Evolutionary conservation across 2,797 vertebrate genomes (phyloP), one percentile per base, ranked within the genome.

Genomic region (Fringilla coelebs): DNA sequence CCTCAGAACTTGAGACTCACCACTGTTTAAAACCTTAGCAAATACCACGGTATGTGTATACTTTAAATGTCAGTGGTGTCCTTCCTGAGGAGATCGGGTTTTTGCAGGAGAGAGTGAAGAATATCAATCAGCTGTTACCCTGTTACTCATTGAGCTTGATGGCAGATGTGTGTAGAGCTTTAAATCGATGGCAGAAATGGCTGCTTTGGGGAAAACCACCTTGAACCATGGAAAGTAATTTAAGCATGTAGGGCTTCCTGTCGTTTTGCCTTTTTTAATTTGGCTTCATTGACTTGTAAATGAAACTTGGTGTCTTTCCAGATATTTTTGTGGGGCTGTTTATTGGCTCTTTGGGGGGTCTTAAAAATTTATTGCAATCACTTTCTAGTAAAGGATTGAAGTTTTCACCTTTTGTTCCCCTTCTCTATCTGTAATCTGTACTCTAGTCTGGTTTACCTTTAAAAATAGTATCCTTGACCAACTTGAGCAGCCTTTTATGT

Each of bases 11-110:
- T 79, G 66, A 91, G 72, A 82, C 48, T 93, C 40, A 71, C 70
- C 94, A 67, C 63, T 88, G 49, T 80, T 77, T 75, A 89, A 90
- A 94, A 75, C 28, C 55, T 94, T 51, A 86, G 82, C 79, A 96
- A 94, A 95, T 93, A 49, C 19, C 93, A 96, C 6, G 4, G 45
- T 77, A 67, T 87, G 62, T 82, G 45, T 89, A 48, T 88, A 49
- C 19, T 57, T 31, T 60, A 94, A 94, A 91, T 95, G 83, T 85
- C 80, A 95, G 60, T 15, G 36, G 32, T 89, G 55, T 86, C 83
- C 76, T 79, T 90, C 89, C 76, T 75, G 46, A 32, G 15, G 20
- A 83, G 67, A 58, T 46, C 58, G 25, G 48, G 55, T 88, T 89
- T 93, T 86, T 75, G 49, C 34, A 71, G 77, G 12, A 82, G 29